Percentiles rank a stretch among this genome's conserved stretches.
These are phyloP conservation scores for Octodonta nipae DNA, from an alignment of 2,888 invertebrate genomes.

Conservation along the genomic window DNA sequence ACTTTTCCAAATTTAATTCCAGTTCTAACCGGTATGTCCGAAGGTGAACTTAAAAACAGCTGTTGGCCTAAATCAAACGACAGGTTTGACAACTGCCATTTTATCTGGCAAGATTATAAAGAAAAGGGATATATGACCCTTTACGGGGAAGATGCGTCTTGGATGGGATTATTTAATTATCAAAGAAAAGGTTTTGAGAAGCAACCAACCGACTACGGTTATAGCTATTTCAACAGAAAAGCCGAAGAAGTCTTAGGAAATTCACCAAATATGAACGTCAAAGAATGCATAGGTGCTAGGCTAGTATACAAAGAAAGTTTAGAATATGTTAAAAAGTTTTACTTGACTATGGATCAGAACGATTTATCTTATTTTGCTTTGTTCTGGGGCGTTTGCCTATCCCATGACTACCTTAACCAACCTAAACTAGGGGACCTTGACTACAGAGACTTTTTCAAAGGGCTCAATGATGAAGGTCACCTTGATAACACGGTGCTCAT, in stretches of 20 bases:
- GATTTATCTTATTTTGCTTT: conserved; percentile 61
- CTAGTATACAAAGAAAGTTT: conserved; percentile 58
- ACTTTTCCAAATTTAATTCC: conserved; percentile 84
- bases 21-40: conserved; percentile 57
- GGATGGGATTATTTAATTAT: conserved; percentile 70
- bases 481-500: conserved; percentile 57
- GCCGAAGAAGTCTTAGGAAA: conserved; percentile 56
- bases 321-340: conserved; percentile 55
- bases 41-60: conserved; percentile 46
- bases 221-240: conserved; percentile 58
- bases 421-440: conserved; percentile 59
- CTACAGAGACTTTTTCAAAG: conserved; percentile 45
- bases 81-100: conserved; percentile 65
- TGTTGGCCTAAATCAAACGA: conserved; percentile 44
- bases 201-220: conserved; percentile 77
- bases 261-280: conserved; percentile 48
- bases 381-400: conserved; percentile 71
- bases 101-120: conserved; percentile 72
- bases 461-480: conserved; percentile 39
- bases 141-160: conserved; percentile 70
- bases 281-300: conserved; percentile 56
- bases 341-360: conserved; percentile 43
- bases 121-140: conserved; percentile 60
- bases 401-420: conserved; percentile 73
- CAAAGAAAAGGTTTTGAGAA: conserved; percentile 58